These are phyloP conservation scores for Shargacucullia verbasci DNA, from an alignment of 2,888 invertebrate genomes.

Conservation along the genomic window DNA sequence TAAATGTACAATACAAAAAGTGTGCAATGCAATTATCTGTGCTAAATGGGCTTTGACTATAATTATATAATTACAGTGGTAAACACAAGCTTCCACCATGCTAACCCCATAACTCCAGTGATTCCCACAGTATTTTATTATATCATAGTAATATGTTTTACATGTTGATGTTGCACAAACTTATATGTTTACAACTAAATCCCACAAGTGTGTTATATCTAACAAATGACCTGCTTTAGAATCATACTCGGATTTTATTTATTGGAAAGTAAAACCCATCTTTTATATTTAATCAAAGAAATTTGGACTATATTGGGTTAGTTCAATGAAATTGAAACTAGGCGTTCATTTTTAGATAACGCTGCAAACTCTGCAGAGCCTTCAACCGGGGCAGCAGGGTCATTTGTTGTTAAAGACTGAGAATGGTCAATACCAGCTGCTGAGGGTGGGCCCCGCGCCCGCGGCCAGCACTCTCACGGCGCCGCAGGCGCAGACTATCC, in stretches of 20 bases:
- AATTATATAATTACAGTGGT: conserved; percentile 34
- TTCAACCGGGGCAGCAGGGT: conserved; percentile 96
- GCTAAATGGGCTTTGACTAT: conserved; percentile 53
- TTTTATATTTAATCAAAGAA: conserved; percentile 40
- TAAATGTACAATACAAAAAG: conserved; percentile 31
- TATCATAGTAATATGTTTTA: conserved; percentile 31
- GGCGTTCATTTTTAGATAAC: conserved; percentile 93
- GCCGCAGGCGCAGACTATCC: conserved; percentile 92
- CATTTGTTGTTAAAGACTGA: conserved; percentile 98
- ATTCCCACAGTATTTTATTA: conserved; percentile 23
- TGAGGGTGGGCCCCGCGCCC: conserved; percentile 96
- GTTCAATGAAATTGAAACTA: conserved; percentile 76
- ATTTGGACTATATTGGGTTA: conserved; percentile 52
- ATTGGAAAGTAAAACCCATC: conserved; percentile 34
- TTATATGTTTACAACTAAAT: conserved; percentile 51
- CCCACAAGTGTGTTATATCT: conserved; percentile 60
- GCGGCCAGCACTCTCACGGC: conserved; percentile 88
- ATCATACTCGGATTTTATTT: conserved; percentile 54
- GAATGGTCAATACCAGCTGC: conserved; percentile 98
- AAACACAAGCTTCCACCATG: conserved; percentile 56
- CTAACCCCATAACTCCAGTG: conserved; percentile 49
- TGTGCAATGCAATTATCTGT: conserved; percentile 41
- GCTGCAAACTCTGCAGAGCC: conserved; percentile 95
- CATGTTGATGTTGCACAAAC: conserved; percentile 54
- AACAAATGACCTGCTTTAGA: conserved; percentile 77